Evolutionary conservation across 1,140 invertebrate genomes (phyloP).

Genomic region (Macrosteles quadrilineatus): DNA sequence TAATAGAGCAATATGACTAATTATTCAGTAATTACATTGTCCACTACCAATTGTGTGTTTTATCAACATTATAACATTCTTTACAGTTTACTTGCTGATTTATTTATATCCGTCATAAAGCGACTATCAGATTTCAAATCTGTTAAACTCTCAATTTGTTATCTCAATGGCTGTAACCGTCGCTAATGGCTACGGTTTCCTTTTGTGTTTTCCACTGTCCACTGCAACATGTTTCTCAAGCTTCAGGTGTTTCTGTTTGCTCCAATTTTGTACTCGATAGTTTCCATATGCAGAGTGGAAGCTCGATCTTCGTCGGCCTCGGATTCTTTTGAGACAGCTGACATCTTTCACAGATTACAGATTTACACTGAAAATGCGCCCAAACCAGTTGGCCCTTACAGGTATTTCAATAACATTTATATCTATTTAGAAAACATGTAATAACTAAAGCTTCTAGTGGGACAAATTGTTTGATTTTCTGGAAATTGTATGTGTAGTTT

Average conservation of each 20-base stretch:
- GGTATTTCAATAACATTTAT: too few species aligned
- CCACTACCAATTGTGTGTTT: too few species aligned
- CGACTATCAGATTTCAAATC: background rate
- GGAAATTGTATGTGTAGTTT: too few species aligned
- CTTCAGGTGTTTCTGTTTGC: background rate
- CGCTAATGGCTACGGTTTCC: background rate
- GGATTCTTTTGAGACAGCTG: background rate
- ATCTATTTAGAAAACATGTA: too few species aligned
- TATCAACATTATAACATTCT: too few species aligned
- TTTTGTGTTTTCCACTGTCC: background rate
- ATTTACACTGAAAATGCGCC: conserved; percentile 54
- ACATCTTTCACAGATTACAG: conserved; percentile 17
- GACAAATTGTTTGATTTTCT: too few species aligned
- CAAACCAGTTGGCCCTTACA: conserved; percentile 68
- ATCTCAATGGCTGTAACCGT: background rate
- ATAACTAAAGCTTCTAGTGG: too few species aligned
- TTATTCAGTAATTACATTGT: too few species aligned
- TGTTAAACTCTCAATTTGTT: background rate
- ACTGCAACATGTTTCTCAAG: background rate
- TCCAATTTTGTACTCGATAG: background rate
- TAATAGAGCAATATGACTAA: too few species aligned
- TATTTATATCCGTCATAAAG: too few species aligned
- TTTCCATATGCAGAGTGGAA: background rate
- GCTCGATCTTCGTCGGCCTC: background rate
- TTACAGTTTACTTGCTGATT: too few species aligned